Percentiles rank a stretch among this genome's conserved stretches.
These are phyloP conservation scores for Drosophila longiperda DNA, from an alignment of 2,888 invertebrate species.

Conservation along the genomic window DNA sequence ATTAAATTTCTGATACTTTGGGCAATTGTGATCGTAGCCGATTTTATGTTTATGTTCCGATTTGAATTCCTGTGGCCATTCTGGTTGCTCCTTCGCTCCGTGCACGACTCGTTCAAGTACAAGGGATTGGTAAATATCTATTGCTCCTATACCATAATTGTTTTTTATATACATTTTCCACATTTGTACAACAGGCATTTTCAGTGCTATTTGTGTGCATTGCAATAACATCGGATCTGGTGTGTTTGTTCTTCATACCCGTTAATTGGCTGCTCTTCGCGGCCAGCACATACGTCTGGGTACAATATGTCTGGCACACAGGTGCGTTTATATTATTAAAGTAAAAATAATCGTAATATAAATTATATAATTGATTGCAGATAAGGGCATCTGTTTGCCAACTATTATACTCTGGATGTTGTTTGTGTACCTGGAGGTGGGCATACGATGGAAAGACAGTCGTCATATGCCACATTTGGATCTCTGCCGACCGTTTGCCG, in stretches of 20 bases:
- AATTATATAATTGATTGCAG: constrained; percentile 84
- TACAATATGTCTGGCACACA: constrained; percentile 99
- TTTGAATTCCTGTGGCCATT: constrained; percentile 99
- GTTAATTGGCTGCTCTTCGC: constrained; percentile 99
- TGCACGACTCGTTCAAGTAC: constrained; percentile 98
- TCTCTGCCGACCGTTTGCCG: constrained; percentile 97
- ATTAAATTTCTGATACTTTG: constrained; percentile 97
- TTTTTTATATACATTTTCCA: constrained; percentile 19
- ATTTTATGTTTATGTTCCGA: constrained; percentile 98
- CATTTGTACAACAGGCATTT: constrained; percentile 91
- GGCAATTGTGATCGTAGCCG: constrained; percentile 96
- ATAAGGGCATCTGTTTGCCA: constrained; percentile 96
- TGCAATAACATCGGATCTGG: constrained; percentile 98
- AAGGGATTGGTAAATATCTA: constrained; percentile 95
- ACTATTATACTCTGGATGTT: constrained; percentile 97
- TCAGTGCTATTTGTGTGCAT: constrained; percentile 99
- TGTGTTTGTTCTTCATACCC: constrained; percentile 99
- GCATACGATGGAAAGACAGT: constrained; percentile 92
- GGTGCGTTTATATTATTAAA: constrained; percentile 86
- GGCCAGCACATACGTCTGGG: constrained; percentile 99
- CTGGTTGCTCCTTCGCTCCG: constrained; percentile 97
- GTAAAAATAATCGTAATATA: background rate
- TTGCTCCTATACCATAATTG: background rate
- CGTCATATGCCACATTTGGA: constrained; percentile 94
- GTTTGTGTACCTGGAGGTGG: constrained; percentile 97